phyloP scores from a whole-genome alignment of 2,113 vertebrate species.

The Atractosteus spatula region DNA sequence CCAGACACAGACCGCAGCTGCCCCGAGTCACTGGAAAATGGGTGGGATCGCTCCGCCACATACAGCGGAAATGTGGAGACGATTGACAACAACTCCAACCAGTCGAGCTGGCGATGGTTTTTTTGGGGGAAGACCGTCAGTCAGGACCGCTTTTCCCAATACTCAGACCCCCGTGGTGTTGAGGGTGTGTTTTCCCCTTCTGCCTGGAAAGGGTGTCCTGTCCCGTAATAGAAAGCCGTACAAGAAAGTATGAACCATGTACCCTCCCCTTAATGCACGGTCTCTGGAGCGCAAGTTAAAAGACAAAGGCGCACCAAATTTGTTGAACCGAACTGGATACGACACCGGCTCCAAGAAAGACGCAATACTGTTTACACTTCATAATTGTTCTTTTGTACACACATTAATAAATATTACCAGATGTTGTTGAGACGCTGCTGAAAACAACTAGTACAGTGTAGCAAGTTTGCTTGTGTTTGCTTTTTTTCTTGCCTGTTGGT shows the following conservation, averaged over 20 bases:
- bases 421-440: too few relatives aligned
- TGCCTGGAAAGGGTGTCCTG: neutral
- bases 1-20: conserved; percentile 44
- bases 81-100: conserved; percentile 39
- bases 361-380: too few relatives aligned
- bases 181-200: neutral
- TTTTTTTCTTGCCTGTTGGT: neutral
- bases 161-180: neutral
- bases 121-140: neutral
- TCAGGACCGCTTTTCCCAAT: neutral
- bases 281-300: neutral
- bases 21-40: conserved; percentile 40
- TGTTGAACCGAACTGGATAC: neutral
- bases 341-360: too few relatives aligned
- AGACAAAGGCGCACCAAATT: neutral
- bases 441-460: neutral
- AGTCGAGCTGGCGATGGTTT: neutral
- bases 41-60: conserved; percentile 41
- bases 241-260: neutral
- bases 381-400: too few relatives aligned
- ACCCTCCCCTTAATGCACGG: neutral
- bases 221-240: neutral
- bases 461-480: neutral
- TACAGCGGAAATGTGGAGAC: conserved; percentile 24
- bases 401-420: too few relatives aligned